Base-by-base conservation (phyloP, 2,797 vertebrate species). In the Bradypodion ventrale region DNA sequence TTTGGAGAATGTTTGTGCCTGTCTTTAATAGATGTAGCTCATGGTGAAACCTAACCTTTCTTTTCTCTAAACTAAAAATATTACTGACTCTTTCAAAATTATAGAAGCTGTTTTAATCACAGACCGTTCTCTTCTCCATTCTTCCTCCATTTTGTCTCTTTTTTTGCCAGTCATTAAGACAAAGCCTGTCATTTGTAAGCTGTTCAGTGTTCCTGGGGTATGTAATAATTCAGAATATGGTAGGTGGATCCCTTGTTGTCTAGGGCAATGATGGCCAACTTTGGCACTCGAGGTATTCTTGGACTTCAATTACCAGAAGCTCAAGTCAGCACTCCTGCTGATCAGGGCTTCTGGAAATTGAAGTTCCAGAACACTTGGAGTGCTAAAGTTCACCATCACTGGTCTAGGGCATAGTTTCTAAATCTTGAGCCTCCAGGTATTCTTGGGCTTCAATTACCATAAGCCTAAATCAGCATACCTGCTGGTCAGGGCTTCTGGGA, bases 61-160 rank as follows among this genome's bases (percentile, higher is more conserved):
- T 23, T 52, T 40, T 75, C 72, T 21, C 29, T 27, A 19, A 37
- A 19, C 49, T 40, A 37, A 44, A 42, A 19, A 44, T 19, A 37
- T 19, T 13, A 7, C 37, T 35, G 46, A n/a, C 44, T 32, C 66
- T 21, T 32, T 77, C 65, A 52, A 37, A 83, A 35, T 16, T 25
- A n/a, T 23, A 46, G 21, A 42, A 23, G 0, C 0, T 15, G 2
- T 60, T 37, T 69, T n/a, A 35, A 49, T 29, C 9, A 10, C 72
- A 21, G 8, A 7, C 52, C 27, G 25, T 46, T 66, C 83, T 90
- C 84, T 87, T 74, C 85, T 89, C 0, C 79, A 37, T 72, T 87
- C 46, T 46, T 87, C 83, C 86, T 92, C 62, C 82, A 89, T 87
- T 93, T 94, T 90, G 92, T 93, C 94, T 92, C 90, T 92, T 91